Conservation (phyloP, 2,113 vertebrate species). For the Vimba vimba region DNA sequence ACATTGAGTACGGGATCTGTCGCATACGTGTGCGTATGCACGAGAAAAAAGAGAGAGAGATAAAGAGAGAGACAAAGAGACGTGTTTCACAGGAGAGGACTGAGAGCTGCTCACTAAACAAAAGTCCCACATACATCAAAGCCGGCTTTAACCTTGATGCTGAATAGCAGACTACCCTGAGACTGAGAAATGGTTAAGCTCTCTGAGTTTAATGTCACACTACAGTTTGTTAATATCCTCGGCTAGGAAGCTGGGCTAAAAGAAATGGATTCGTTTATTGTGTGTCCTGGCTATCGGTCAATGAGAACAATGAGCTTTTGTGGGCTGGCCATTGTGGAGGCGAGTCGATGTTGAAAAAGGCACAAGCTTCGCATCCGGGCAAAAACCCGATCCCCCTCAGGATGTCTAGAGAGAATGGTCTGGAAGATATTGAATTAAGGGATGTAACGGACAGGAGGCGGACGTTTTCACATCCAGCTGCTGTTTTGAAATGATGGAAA, state of each 20-base stretch:
- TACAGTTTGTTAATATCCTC: constrained; percentile 40
- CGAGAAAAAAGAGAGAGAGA: neutral
- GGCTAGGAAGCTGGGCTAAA: constrained; percentile 28
- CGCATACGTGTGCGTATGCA: neutral
- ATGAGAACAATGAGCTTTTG: constrained; percentile 40
- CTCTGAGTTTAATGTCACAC: constrained; percentile 26
- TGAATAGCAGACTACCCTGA: constrained; percentile 39
- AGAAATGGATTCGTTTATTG: constrained; percentile 45
- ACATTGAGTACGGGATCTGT: neutral
- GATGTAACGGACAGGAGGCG: constrained; percentile 16
- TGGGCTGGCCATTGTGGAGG: constrained; percentile 14
- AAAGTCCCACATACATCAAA: constrained; percentile 41
- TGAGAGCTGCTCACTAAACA: constrained; percentile 27
- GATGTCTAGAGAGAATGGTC: constrained; percentile 29
- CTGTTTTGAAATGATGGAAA: constrained; percentile 27
- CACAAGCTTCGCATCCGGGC: constrained; percentile 8
- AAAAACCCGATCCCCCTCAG: constrained; percentile 22
- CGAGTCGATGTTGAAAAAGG: constrained; percentile 36
- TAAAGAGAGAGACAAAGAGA: constrained; percentile 6
- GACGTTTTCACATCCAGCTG: constrained; percentile 5
- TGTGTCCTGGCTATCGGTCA: constrained; percentile 40
- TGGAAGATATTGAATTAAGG: constrained; percentile 24
- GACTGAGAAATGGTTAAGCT: constrained; percentile 44
- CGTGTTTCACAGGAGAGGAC: constrained; percentile 10
- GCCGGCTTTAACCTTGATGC: constrained; percentile 38